Conservation (phyloP, 1,140 invertebrate species). For the Diachasmimorpha longicaudata region DNA sequence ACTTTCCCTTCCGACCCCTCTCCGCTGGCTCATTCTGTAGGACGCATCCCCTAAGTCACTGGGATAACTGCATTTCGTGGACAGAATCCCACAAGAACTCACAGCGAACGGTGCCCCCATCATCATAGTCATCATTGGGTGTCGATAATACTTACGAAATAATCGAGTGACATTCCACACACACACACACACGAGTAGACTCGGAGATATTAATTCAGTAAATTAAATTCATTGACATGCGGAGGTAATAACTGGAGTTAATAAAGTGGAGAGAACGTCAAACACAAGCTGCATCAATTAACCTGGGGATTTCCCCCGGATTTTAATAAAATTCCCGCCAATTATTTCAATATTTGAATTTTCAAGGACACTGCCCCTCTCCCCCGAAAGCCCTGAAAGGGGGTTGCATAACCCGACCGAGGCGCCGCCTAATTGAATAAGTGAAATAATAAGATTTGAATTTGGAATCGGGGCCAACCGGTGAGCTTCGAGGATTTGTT, state of each 20-base stretch:
- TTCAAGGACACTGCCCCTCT: constrained; percentile 43
- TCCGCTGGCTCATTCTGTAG: constrained; percentile 33
- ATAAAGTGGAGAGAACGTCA: neutral
- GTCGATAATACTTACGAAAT: constrained; percentile 31
- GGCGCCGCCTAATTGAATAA: constrained; percentile 50
- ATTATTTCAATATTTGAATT: constrained; percentile 56
- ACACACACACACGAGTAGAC: neutral
- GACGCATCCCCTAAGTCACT: constrained; percentile 44
- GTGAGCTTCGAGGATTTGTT: constrained; percentile 17
- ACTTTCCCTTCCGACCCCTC: constrained; percentile 29
- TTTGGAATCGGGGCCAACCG: constrained; percentile 46
- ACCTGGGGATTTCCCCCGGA: neutral
- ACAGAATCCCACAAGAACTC: constrained; percentile 63
- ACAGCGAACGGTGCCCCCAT: constrained; percentile 55
- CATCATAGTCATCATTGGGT: constrained; percentile 12
- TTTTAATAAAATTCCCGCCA: constrained; percentile 35
- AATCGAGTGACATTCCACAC: neutral
- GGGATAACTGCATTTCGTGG: constrained; percentile 62
- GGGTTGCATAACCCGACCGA: constrained; percentile 1
- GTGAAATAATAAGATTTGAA: constrained; percentile 55
- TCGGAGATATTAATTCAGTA: neutral
- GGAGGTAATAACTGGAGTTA: neutral
- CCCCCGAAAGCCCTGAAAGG: neutral
- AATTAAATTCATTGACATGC: neutral
- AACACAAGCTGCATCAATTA: neutral